Conservation (phyloP, 2,888 invertebrate genomes). For the Heliconius erato region DNA sequence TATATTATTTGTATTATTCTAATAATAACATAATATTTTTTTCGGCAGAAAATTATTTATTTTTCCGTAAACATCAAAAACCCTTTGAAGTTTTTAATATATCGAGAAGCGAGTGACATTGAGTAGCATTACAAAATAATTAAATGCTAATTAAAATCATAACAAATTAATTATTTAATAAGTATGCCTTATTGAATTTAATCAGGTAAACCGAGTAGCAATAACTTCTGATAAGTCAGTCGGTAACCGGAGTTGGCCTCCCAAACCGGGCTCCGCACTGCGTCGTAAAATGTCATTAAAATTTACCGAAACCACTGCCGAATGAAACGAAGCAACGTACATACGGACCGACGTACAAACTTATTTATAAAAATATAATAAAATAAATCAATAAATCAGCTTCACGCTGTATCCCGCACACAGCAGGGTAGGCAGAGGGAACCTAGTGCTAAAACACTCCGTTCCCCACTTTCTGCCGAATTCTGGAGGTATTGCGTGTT, state of each 20-base stretch:
- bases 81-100: too few species aligned
- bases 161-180: background rate
- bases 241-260: conserved; percentile 52
- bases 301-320: conserved; percentile 73
- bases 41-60: too few species aligned
- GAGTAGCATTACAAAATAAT: background rate
- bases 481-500: too few species aligned
- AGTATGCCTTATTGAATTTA: background rate
- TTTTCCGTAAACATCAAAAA: too few species aligned
- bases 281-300: conserved; percentile 76
- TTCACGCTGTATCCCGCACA: too few species aligned
- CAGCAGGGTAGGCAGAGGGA: too few species aligned
- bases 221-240: conserved; percentile 37
- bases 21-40: too few species aligned
- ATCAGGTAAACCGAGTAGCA: conserved; percentile 13
- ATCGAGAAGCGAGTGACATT: background rate
- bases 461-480: too few species aligned
- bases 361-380: conserved; percentile 59
- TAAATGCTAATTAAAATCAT: background rate
- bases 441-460: too few species aligned
- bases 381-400: too few species aligned
- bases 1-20: too few species aligned
- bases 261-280: conserved; percentile 66
- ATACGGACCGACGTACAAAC: conserved; percentile 33
- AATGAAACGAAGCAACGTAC: conserved; percentile 67